Evolutionary conservation across 2,113 vertebrate genomes (phyloP), one percentile per base, ranked within the genome.

Genomic region (Prinia subflava): DNA sequence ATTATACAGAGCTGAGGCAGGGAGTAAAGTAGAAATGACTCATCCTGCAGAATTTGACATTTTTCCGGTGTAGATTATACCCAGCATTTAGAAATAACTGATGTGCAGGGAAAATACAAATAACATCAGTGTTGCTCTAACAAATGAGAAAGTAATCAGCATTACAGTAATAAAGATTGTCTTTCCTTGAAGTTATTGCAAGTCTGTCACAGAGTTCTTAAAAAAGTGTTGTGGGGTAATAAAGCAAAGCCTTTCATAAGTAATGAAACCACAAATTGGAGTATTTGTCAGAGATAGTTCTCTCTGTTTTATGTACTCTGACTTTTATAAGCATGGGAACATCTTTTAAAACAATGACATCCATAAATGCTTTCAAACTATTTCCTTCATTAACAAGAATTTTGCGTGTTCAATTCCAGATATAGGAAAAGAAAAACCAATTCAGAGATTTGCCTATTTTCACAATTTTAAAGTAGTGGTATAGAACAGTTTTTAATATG

Each of bases 21-120:
- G 97, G n/a, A 96, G 95, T 65, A 97, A 98, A 95, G 97, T 98
- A 24, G 97, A 98, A 95, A 98, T 98, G 22, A 98, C 88, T 57
- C 94, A 59, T 73, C 94, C 97, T 20, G 96, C 95, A 87, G 96
- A 97, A 28, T 87, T 97, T 49, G 37, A 96, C 11, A 49, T 97
- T 94, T 94, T 97, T 92, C 96, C 62, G 53, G 22, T 86, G 20
- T 53, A 47, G 31, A 76, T 87, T 81, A 17, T 24, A 86, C 17
- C 8, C 44, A 68, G 35, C n/a, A 49, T 84, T 80, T 76, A 82
- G 42, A 59, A 91, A 95, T 27, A 75, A 37, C 16, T 89, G 37
- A 67, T 28, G 11, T 60, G 30, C 19, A 76, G n/a, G 67, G n/a
- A 57, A 90, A 95, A 50, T 52, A 21, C 19, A 89, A 84, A 64